phyloP scores from a whole-genome alignment of 2,888 invertebrate species.

The Clostera curtula region DNA sequence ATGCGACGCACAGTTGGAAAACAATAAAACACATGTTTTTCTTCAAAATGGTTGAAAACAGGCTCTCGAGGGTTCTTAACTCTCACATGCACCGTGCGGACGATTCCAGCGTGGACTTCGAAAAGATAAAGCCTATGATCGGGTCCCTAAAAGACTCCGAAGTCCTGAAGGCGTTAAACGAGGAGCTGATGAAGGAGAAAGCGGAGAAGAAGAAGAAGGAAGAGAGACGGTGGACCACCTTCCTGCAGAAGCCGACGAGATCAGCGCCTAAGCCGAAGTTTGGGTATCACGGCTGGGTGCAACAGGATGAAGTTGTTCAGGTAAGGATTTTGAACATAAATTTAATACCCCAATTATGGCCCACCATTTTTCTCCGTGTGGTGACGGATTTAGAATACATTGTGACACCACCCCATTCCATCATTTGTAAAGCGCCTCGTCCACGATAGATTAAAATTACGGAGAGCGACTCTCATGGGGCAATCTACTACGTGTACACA shows the following conservation, averaged over 20 bases:
- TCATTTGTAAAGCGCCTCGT: too few species aligned
- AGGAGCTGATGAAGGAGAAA: constrained; percentile 65
- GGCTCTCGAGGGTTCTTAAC: constrained; percentile 47
- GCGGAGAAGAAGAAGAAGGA: constrained; percentile 71
- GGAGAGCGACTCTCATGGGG: too few species aligned
- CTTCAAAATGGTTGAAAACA: constrained; percentile 35
- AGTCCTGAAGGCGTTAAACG: constrained; percentile 78
- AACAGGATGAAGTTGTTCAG: constrained; percentile 27
- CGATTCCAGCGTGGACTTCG: constrained; percentile 79
- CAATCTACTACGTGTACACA: too few species aligned
- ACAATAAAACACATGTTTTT: constrained; percentile 4
- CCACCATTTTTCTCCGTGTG: too few species aligned
- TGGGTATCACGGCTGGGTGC: constrained; percentile 36
- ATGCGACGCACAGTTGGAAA: constrained; percentile 2
- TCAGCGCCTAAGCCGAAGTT: constrained; percentile 72
- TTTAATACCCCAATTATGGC: too few species aligned
- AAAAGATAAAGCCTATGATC: constrained; percentile 78
- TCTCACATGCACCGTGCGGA: constrained; percentile 57
- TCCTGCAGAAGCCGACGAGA: constrained; percentile 82
- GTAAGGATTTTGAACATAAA: constrained; percentile 23
- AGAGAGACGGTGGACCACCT: constrained; percentile 81
- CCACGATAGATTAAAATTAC: too few species aligned
- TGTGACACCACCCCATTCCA: too few species aligned
- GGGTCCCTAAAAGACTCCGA: constrained; percentile 79
- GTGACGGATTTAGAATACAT: too few species aligned